Percentiles rank a stretch among this genome's conserved stretches.
These are phyloP conservation scores for Thomomys bottae DNA, from an alignment of 2,113 vertebrate genomes.

Conservation along the genomic window DNA sequence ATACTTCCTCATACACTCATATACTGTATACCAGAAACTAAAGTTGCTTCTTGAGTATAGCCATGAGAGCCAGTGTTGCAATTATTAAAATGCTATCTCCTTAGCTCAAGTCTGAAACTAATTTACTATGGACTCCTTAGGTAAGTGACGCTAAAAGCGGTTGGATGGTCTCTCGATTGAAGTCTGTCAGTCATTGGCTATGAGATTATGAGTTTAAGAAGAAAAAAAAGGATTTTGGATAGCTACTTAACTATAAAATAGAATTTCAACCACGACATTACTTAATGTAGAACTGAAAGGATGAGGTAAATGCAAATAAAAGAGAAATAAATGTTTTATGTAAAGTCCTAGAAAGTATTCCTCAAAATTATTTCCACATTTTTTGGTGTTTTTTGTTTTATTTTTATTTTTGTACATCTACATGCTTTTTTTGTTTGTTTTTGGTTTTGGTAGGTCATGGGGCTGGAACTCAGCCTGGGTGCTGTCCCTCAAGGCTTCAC, in stretches of 20 bases:
- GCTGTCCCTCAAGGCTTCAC: no score
- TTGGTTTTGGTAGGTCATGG: no score
- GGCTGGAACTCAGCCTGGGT: no score
- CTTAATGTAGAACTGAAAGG: slow-evolving; percentile 43
- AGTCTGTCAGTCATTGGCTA: background rate
- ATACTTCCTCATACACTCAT: background rate
- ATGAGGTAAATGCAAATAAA: slow-evolving; percentile 52
- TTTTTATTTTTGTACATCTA: no score
- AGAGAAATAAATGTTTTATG: slow-evolving; percentile 2
- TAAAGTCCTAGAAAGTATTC: slow-evolving; percentile 5
- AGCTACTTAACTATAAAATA: slow-evolving; percentile 35
- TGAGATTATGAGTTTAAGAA: background rate
- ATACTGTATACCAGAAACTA: slow-evolving; percentile 25
- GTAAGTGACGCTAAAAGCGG: background rate
- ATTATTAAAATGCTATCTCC: background rate
- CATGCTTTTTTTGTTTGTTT: no score
- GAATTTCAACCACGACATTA: slow-evolving; percentile 18
- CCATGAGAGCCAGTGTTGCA: background rate
- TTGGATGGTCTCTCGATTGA: background rate
- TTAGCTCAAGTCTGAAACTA: slow-evolving; percentile 32
- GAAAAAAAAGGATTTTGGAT: no score
- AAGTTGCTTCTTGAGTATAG: slow-evolving; percentile 41
- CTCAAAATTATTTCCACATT: background rate
- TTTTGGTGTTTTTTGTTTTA: no score
- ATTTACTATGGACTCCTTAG: background rate